phyloP scores from a whole-genome alignment of 2,888 invertebrate genomes.

The Melieria picta region DNA sequence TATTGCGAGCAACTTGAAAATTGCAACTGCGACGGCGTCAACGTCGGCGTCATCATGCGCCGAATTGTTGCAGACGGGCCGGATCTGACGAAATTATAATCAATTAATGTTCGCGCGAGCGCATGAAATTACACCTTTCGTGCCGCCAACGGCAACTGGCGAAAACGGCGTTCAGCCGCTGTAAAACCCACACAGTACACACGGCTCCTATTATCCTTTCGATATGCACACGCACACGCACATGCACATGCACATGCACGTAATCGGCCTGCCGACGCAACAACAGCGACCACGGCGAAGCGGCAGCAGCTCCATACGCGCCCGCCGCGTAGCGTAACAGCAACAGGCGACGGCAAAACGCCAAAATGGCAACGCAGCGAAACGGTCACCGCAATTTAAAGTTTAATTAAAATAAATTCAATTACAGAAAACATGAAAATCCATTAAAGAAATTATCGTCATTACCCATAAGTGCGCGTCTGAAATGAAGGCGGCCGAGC shows the following conservation, averaged over 20 bases:
- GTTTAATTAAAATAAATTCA: conserved; percentile 67
- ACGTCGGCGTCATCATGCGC: not conserved
- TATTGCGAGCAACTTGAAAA: too few species aligned
- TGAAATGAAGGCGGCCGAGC: not conserved
- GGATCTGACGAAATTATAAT: conserved; percentile 50
- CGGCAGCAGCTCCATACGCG: conserved; percentile 3
- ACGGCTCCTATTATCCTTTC: too few species aligned
- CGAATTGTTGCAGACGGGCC: not conserved
- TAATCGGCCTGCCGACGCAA: conserved; percentile 8
- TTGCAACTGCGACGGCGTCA: not conserved
- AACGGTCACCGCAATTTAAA: conserved; percentile 35
- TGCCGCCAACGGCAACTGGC: conserved; percentile 15
- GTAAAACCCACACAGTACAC: too few species aligned
- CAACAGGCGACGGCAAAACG: conserved; percentile 18
- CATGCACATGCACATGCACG: not conserved
- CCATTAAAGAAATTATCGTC: conserved; percentile 64
- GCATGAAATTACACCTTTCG: conserved; percentile 54
- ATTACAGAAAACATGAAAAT: conserved; percentile 66
- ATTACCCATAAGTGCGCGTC: conserved; percentile 53
- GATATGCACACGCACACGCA: too few species aligned
- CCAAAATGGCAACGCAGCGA: conserved; percentile 18
- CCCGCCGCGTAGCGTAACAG: not conserved
- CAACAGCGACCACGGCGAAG: conserved; percentile 35
- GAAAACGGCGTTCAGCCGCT: conserved; percentile 11
- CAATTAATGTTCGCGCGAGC: conserved; percentile 44